Evolutionary conservation across 1,140 invertebrate genomes (phyloP), one percentile per base, ranked within the genome.

Genomic region (Globodera ellingtonae): DNA sequence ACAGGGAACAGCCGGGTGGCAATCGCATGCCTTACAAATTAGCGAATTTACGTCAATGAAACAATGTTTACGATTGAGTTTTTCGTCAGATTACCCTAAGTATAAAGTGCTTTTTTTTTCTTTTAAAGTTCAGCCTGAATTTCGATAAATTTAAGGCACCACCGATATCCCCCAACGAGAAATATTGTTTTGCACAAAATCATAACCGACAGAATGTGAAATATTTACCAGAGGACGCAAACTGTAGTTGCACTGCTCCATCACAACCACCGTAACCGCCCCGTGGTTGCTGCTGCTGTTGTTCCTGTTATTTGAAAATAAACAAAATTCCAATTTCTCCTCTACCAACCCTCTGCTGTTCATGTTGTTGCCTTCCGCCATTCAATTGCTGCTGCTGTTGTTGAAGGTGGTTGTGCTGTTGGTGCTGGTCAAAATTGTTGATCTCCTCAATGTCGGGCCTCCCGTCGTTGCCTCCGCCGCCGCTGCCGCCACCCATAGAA

Each of bases 11-110:
- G 15, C 56, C 56, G 56, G 56, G 15, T 15, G 56, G 5, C 56
- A 59, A 15, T 59, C 15, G 56, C 56, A 75, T 74, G 47, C 69
- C 7, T 72, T n/a, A n/a, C n/a, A n/a, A n/a, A n/a, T n/a, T 66
- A 66, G 65, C 65, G n/a, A n/a, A 66, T 66, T 66, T 66, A 3
- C 65, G 21, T 24, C 21, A 66, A 66, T 66, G n/a, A 66, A n/a
- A 66, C 21, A 24, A 66, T 66, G 2, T 66, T 66, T 35, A 35
- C 35, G 35, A 35, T 35, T 35, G 35, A 35, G 35, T 35, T 35
- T 35, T 35, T 35, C 24, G 24, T 24, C 24, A 5, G 35, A 13
- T 7, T 8, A 70, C 7, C 46, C 10, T 70, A 44, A n/a, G n/a
- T n/a, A n/a, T n/a, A n/a, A 9, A 8, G 10, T 7, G 35, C 67